A percentile compares a stretch with the other conserved stretches of the same genome.
These are phyloP conservation scores for Limosa lapponica DNA, from an alignment of 2,797 vertebrate species.

Conservation along the genomic window DNA sequence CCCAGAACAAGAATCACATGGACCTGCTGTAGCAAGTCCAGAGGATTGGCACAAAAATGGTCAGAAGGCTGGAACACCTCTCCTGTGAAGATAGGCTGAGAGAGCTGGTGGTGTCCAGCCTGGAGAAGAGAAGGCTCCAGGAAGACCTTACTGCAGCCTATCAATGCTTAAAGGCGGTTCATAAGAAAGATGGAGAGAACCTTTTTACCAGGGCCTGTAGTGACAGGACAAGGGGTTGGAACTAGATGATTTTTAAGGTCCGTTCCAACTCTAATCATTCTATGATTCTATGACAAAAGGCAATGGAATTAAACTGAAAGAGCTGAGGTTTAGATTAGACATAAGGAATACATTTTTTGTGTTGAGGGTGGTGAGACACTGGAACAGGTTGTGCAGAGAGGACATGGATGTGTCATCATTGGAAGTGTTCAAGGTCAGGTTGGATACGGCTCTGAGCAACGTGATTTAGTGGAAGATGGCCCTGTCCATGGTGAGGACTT, in stretches of 20 bases:
- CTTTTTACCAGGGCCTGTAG: not conserved
- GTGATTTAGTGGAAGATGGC: not conserved
- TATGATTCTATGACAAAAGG: too few relatives aligned
- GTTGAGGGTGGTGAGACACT: not conserved
- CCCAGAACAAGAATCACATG: not conserved
- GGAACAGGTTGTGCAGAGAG: not conserved
- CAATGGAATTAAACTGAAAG: not conserved
- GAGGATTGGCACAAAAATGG: not conserved
- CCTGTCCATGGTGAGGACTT: fast-evolving
- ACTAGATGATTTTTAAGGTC: too few relatives aligned
- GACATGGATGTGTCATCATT: not conserved
- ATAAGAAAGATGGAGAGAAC: not conserved
- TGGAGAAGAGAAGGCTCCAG: not conserved
- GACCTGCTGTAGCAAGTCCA: not conserved
- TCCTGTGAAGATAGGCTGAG: not conserved
- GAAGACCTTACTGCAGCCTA: not conserved
- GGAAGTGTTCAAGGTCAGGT: not conserved
- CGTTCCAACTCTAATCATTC: too few relatives aligned
- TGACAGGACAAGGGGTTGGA: not conserved
- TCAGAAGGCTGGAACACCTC: not conserved
- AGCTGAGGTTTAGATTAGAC: not conserved
- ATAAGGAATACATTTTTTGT: not conserved
- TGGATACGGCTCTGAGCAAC: not conserved
- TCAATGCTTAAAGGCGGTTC: not conserved
- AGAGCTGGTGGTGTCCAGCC: not conserved